Base-by-base conservation (phyloP, 2,797 vertebrate genomes). In the Coranthus polyacanthus region DNA sequence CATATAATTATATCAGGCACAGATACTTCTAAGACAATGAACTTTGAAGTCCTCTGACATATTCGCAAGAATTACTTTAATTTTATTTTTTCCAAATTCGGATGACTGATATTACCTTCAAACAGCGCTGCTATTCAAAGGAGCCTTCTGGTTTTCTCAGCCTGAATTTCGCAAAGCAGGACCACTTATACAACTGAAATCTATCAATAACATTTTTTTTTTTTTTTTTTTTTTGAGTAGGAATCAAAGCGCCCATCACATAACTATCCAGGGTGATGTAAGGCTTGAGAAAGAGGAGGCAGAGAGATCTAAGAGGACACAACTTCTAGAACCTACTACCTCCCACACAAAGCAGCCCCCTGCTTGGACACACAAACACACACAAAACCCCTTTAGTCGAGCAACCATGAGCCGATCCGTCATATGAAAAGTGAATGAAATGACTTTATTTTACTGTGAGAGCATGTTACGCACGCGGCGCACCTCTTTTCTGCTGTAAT, bases 231-330 rank as follows among this genome's bases (percentile, higher is more conserved):
- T 37, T 75, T 63, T 76, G 38, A 51, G 57, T 37, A 34, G 60
- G 64, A 88, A 82, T 82, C 67, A 66, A 78, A 76, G 75, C 21
- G 0, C 29, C 38, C 36, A 8, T 81, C 85, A 86, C 62, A 77
- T 80, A 84, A 83, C 75, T 54, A 63, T 64, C 49, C 64, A 74
- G 57, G 75, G 72, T 91, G 90, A 90, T 85, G 81, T 84, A 90
- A 92, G 82, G 61, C 73, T 71, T 54, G 70, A 86, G 87, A 84
- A 89, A 88, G 78, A 89, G 72, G 78, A 88, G 82, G 83, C 78
- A 84, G 78, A 70, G 65, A 79, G 71, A 82, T 83, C 63, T 72
- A 67, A 80, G 68, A 88, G 78, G 69, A 79, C 78, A 76, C 72
- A 84, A 85, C 76, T 64, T 79, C 67, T 34, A 67, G 81, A 75